A percentile compares a stretch with the other conserved stretches of the same genome.
phyloP scores from a whole-genome alignment of 2,888 invertebrate species.

The Synergus laeviventris region DNA sequence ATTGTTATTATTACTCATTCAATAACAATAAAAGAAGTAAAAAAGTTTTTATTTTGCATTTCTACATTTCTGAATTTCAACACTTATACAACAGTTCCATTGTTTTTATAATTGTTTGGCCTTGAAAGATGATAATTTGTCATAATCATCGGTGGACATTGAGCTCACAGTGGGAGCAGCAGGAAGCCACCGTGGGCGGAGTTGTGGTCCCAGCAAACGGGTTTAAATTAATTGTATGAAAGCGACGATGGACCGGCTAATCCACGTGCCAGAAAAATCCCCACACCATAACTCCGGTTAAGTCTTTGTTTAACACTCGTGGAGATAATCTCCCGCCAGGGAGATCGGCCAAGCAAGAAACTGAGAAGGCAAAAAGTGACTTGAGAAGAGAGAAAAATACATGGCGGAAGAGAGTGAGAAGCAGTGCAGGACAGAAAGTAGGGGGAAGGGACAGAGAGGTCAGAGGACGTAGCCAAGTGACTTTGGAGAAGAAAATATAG shows the following conservation, averaged over 20 bases:
- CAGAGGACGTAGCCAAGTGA: slow-evolving; percentile 17
- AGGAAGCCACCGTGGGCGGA: slow-evolving; percentile 25
- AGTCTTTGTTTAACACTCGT: slow-evolving; percentile 67
- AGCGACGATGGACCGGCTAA: slow-evolving; percentile 49
- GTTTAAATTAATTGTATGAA: slow-evolving; percentile 59
- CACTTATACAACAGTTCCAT: not conserved
- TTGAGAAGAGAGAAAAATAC: slow-evolving; percentile 31
- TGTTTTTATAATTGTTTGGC: not conserved
- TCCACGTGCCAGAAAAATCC: slow-evolving; percentile 56
- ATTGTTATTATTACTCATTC: too few species aligned
- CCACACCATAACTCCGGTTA: slow-evolving; percentile 53
- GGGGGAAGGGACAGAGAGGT: too few species aligned
- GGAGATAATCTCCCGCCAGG: slow-evolving; percentile 61
- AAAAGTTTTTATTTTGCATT: too few species aligned
- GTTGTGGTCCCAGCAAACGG: slow-evolving; percentile 41
- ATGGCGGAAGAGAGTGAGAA: slow-evolving; percentile 34
- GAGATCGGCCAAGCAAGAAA: slow-evolving; percentile 43
- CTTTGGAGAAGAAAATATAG: slow-evolving; percentile 30
- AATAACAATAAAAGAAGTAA: too few species aligned
- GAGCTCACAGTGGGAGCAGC: not conserved
- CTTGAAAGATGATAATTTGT: slow-evolving; percentile 26
- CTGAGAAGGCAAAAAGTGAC: slow-evolving; percentile 22
- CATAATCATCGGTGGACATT: slow-evolving; percentile 19
- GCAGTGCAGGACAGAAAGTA: slow-evolving; percentile 29
- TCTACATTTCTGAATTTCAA: too few species aligned